Evolutionary conservation across 2,888 invertebrate genomes (phyloP), one percentile per base, ranked within the genome.

Genomic region (Acrocyrtus sp.): DNA sequence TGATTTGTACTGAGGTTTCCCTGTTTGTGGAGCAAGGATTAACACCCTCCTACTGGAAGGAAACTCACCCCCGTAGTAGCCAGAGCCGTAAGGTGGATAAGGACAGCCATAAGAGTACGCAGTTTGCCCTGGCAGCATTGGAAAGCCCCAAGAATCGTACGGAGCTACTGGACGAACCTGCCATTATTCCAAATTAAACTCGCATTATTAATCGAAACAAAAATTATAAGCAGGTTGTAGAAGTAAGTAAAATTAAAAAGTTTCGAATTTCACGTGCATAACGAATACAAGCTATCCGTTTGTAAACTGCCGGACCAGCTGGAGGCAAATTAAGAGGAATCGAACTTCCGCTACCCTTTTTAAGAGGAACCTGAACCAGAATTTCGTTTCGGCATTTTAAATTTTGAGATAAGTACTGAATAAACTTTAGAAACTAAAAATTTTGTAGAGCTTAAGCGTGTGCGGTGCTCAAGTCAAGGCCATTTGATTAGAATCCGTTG

Each of bases 101-200:
- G 58, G 58, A 43, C 22, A 63, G 17, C 43, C 39, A 22, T 4
- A 21, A n/a, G n/a, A n/a, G n/a, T n/a, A 29, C 50, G 22, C 29
- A n/a, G 21, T 51, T 43, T 47, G 47, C 21, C 22, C 4, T 12
- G 10, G 12, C 17, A 34, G 22, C 21, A 22, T 50, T 21, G 21
- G 34, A 19, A 29, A 54, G 2, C 56, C 45, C 47, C 47, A 54
- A 47, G 34, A 17, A 43, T 54, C 34, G 22, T 34, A 22, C 12
- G 47, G 2, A 45, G 48, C 48, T 56, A 56, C 56, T 2, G 65
- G 65, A n/a, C 65, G 65, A 2, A 48, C 34, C 65, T 65, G n/a
- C 12, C 3, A 53, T 3, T 53, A 10, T 53, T n/a, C 3, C 29
- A n/a, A 27, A n/a, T n/a, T n/a, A n/a, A n/a, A n/a, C n/a, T n/a